These are phyloP conservation scores for Labeo calbasu DNA, from an alignment of 2,797 vertebrate genomes.

Conservation along the genomic window DNA sequence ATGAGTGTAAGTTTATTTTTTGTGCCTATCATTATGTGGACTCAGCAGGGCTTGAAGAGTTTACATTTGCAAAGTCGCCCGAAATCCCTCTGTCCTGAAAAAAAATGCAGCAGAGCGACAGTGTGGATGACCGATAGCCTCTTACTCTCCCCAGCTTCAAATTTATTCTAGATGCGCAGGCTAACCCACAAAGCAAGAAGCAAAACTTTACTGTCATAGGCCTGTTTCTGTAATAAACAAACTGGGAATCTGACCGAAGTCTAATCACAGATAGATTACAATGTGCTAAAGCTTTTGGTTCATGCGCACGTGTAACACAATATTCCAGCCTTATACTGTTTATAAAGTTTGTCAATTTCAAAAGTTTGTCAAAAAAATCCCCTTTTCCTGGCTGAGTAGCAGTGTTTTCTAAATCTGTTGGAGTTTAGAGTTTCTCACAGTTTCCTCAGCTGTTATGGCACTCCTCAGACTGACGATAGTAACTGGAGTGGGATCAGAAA, in stretches of 20 bases:
- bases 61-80: conserved; percentile 61
- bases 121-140: conserved; percentile 5
- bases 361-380: neutral
- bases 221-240: conserved; percentile 11
- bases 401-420: neutral
- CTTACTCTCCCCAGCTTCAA: neutral
- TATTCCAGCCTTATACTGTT: conserved; percentile 7
- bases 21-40: conserved; percentile 60
- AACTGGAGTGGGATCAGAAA: conserved; percentile 19
- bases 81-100: conserved; percentile 45
- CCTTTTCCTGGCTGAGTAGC: neutral
- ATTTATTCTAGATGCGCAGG: neutral
- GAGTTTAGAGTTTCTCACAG: conserved; percentile 23
- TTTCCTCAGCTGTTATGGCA: conserved; percentile 26
- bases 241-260: neutral
- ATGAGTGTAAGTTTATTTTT: conserved; percentile 31
- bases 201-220: conserved; percentile 1
- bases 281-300: neutral
- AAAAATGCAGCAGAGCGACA: conserved; percentile 5
- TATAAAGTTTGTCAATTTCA: conserved; percentile 22
- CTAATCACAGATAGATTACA: conserved; percentile 22
- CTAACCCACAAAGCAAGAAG: conserved; percentile 5
- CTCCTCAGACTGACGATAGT: neutral
- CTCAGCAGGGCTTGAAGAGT: conserved; percentile 60
- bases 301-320: conserved; percentile 9